Base-by-base conservation (phyloP, 2,113 vertebrate species). In the Platichthys stellatus region DNA sequence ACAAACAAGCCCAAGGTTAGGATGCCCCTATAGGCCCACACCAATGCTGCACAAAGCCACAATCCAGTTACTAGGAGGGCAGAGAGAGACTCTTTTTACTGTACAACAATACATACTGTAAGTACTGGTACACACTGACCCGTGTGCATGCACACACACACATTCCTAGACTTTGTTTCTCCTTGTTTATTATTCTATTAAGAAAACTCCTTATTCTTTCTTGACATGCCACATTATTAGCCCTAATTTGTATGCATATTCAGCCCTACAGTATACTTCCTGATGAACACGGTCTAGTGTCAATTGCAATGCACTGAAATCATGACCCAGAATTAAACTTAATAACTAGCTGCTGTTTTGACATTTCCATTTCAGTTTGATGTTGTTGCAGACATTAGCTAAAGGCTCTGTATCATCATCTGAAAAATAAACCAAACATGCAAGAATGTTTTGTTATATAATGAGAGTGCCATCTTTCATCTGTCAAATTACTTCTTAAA, bases 251-350 rank as follows among this genome's bases (percentile, higher is more conserved):
- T 73, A 67, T 70, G 66, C 40, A 78, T 67, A 70, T 56, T 18
- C 51, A 72, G 45, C 58, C 40, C 13, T 54, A 31, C 31, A 31
- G 31, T 31, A 65, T 72, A 59, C 59, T 62, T 74, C 38, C 20
- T 35, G 35, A 76, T 54, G 24, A 54, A 21, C n/a, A 15, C 47
- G 28, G 7, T 23, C 20, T 15, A 54, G 51, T 74, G 43, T 81
- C 43, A 31, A 54, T 21, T 56, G 73, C 21, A 23, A 53, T 24
- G 57, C 58, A 9, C 49, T 51, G 67, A 74, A 74, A 71, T 80
- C 59, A 60, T 60, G 49, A 69, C 24, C 65, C 72, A 9, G 63
- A 76, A 77, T 75, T 69, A 69, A 81, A 85, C 51, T 51, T 7
- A 2, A 69, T 78, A 74, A 71, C 13, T 24, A 28, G 57, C 47